Conservation (phyloP, 2,888 invertebrate species). For the Tenthredo notha region DNA sequence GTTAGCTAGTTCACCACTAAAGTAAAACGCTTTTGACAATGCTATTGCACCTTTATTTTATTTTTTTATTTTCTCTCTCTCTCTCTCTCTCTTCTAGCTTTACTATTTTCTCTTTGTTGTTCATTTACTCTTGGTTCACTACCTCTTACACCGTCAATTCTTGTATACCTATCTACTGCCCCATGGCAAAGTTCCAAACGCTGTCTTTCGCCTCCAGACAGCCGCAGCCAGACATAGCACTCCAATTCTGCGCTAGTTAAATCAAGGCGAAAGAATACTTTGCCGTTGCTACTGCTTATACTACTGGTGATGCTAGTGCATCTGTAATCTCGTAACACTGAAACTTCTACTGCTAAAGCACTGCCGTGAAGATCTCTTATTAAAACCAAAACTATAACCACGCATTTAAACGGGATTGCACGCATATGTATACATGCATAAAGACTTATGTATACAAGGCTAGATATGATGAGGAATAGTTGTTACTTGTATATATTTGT, state of each 20-base stretch:
- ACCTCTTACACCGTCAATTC: constrained; percentile 22
- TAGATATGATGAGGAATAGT: constrained; percentile 9
- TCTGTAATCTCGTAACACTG: constrained; percentile 20
- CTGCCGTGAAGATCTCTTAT: constrained; percentile 27
- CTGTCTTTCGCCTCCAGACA: constrained; percentile 55
- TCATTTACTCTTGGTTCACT: constrained; percentile 33
- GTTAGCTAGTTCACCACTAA: background rate
- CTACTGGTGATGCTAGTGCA: background rate
- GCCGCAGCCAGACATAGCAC: constrained; percentile 55
- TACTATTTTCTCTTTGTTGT: constrained; percentile 2
- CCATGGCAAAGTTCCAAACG: constrained; percentile 65
- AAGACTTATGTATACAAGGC: background rate
- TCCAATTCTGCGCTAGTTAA: constrained; percentile 59
- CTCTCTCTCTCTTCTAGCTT: background rate
- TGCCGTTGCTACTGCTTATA: background rate
- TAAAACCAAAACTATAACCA: constrained; percentile 11
- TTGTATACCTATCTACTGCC: constrained; percentile 48
- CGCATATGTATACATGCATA: background rate
- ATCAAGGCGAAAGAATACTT: constrained; percentile 57
- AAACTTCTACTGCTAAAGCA: background rate
- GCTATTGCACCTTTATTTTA: background rate
- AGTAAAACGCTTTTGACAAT: constrained; percentile 43
- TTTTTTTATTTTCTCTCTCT: background rate
- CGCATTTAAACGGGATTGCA: background rate
- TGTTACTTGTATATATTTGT: background rate